phyloP scores from a whole-genome alignment of 2,888 invertebrate genomes.

The Drosophila engyochracea region DNA sequence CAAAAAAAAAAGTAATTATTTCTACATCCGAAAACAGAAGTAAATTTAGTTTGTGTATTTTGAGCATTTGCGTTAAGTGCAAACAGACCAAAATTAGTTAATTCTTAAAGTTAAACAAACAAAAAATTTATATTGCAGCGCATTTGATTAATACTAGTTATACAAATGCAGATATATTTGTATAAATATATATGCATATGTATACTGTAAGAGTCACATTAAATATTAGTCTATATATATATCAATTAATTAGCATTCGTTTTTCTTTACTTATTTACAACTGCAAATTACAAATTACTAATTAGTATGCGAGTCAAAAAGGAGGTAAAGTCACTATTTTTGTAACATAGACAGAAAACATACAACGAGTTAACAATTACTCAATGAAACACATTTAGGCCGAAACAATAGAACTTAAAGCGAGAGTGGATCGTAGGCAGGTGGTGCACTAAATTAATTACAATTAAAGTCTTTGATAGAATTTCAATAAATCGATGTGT shows the following conservation, averaged over 20 bases:
- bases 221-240: slow-evolving; percentile 60
- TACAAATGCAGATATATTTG: slow-evolving; percentile 34
- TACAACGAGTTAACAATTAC: slow-evolving; percentile 78
- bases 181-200: slow-evolving; percentile 34
- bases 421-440: slow-evolving; percentile 48
- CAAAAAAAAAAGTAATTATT: slow-evolving; percentile 48
- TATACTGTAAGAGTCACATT: slow-evolving; percentile 54
- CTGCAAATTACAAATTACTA: slow-evolving; percentile 44
- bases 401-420: slow-evolving; percentile 58
- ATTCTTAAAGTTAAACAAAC: slow-evolving; percentile 52
- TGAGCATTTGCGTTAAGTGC: slow-evolving; percentile 48
- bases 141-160: slow-evolving; percentile 60
- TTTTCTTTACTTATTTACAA: slow-evolving; percentile 63
- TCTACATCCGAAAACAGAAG: slow-evolving; percentile 61
- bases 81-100: slow-evolving; percentile 40
- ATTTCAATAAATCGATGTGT: slow-evolving; percentile 58
- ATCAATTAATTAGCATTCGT: slow-evolving; percentile 33
- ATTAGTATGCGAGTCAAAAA: slow-evolving; percentile 66
- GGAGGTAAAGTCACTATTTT: slow-evolving; percentile 50
- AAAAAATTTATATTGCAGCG: slow-evolving; percentile 66
- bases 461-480: slow-evolving; percentile 71
- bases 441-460: slow-evolving; percentile 62
- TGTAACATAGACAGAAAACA: slow-evolving; percentile 61
- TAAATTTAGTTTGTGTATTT: slow-evolving; percentile 44
- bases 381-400: slow-evolving; percentile 37